Percentiles rank a stretch among this genome's conserved stretches.
These are phyloP conservation scores for Hyalella azteca DNA, from an alignment of 2,888 invertebrate genomes.

Conservation along the genomic window DNA sequence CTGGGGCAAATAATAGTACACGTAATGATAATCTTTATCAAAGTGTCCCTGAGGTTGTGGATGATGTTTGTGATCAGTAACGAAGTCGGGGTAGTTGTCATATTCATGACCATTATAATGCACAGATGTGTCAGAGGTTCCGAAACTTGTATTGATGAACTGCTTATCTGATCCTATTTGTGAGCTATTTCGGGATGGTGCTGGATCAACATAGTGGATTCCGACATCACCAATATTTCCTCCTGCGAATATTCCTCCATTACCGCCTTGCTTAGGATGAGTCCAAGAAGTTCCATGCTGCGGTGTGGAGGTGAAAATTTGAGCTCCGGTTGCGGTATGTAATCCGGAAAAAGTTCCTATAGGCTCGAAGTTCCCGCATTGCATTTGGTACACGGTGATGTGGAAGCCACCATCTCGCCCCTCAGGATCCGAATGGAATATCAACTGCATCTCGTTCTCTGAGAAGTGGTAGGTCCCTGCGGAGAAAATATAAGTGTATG, in stretches of 20 bases:
- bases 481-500: too few species aligned
- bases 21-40: constrained; percentile 41
- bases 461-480: constrained; percentile 37
- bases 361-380: constrained; percentile 22
- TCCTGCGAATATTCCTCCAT: too few species aligned
- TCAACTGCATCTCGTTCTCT: constrained; percentile 37
- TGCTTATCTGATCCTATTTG: background rate
- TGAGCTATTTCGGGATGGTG: too few species aligned
- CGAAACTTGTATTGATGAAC: constrained; percentile 11
- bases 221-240: background rate
- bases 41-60: background rate
- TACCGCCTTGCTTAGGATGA: too few species aligned
- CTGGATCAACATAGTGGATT: background rate
- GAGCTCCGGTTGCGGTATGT: background rate
- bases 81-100: background rate
- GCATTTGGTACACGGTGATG: constrained; percentile 23
- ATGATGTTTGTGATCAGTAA: background rate
- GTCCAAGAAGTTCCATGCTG: background rate
- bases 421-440: constrained; percentile 13
- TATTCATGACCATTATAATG: constrained; percentile 3
- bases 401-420: constrained; percentile 19
- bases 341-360: constrained; percentile 7
- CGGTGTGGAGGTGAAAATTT: background rate
- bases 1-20: constrained; percentile 52
- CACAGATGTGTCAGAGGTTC: background rate